Base-by-base conservation (phyloP, 2,888 invertebrate species). In the Drosophila tanythrix region DNA sequence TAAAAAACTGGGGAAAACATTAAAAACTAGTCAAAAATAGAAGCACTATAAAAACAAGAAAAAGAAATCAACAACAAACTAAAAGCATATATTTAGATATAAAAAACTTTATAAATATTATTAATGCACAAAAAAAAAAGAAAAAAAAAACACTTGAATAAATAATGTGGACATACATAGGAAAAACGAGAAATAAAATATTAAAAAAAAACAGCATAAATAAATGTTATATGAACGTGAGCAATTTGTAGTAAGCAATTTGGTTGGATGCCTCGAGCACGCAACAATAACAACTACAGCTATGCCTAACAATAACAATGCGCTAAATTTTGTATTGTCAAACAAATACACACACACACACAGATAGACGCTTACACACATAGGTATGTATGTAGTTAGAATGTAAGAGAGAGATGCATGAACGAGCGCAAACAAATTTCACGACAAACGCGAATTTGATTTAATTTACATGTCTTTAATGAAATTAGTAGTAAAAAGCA, bases 381-480 rank as follows among this genome's bases (percentile, higher is more conserved):
- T n/a, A 52, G 8, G 21, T 18, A 7, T 15, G 38, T 38, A 52
- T 50, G 40, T 27, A 52, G 33, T 43, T 35, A 15, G 51, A 35
- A 57, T 52, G 59, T 38, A n/a, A 27, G 57, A 61, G 65, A n/a
- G 64, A 33, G 38, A 65, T 70, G 60, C 55, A 71, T 52, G 60
- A 74, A 70, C 75, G 79, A 78, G 80, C 71, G 50, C 75, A 72
- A 79, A 75, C 70, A 82, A 83, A 78, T 71, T 82, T 83, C 75
- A 75, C 78, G 73, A 78, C 69, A 75, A 74, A 68, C 79, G 89
- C 85, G 68, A 76, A 89, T 84, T 85, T 85, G 72, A 89, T 85
- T 89, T 85, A 88, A 85, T 85, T 88, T 89, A 87, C 84, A 89
- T 82, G 72, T 87, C 84, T 88, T 89, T 89, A 89, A 85, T 89